Evolutionary conservation across 2,888 invertebrate species (phyloP).

Genomic region (Clanis bilineata): DNA sequence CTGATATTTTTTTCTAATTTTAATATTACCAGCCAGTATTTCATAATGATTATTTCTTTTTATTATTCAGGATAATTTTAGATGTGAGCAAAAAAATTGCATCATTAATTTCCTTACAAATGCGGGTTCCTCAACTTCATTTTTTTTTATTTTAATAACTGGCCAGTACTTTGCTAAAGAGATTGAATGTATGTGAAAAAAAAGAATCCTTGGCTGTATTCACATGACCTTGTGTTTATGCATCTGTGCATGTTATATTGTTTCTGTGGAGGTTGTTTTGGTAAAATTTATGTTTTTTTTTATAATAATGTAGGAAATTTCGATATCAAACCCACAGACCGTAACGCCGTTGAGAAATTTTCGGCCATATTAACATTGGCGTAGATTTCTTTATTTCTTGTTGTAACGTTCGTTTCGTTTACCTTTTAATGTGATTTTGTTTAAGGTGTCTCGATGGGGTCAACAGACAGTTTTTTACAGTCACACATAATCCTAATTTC

Average conservation of each 20-base stretch:
- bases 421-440: too few relatives aligned
- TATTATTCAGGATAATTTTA: too few relatives aligned
- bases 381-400: too few relatives aligned
- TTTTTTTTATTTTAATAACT: not conserved
- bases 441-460: too few relatives aligned
- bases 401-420: too few relatives aligned
- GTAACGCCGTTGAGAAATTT: not conserved
- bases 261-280: conserved; percentile 15
- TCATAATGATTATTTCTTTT: too few relatives aligned
- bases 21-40: not conserved
- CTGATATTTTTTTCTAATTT: not conserved
- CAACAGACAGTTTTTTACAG: too few relatives aligned
- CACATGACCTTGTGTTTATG: conserved; percentile 28
- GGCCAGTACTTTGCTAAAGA: not conserved
- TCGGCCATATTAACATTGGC: too few relatives aligned
- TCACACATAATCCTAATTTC: too few relatives aligned
- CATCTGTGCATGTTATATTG: conserved; percentile 26
- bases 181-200: not conserved
- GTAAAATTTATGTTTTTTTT: not conserved
- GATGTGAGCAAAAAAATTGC: too few relatives aligned
- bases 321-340: not conserved
- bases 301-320: not conserved
- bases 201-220: conserved; percentile 6
- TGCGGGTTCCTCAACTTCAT: not conserved
- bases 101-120: not conserved